Evolutionary conservation across 2,113 vertebrate genomes (phyloP).

Genomic region (Varanus komodoensis): DNA sequence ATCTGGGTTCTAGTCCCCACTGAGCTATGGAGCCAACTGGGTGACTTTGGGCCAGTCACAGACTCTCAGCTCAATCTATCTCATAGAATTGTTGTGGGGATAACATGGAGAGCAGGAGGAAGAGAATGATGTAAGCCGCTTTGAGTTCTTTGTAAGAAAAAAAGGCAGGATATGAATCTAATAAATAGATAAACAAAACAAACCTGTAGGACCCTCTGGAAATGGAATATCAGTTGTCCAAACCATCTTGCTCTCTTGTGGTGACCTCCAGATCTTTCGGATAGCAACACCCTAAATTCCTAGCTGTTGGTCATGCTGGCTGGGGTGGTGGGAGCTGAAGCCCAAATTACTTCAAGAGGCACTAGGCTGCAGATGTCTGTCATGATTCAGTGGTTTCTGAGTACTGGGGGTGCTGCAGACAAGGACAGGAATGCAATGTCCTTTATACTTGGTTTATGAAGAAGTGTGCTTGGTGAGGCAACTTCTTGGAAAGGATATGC

Average conservation of each 20-base stretch:
- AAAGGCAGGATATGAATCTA: too few species aligned
- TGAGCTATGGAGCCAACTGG: too few species aligned
- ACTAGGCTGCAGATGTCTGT: background rate
- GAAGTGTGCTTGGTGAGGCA: background rate
- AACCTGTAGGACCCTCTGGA: background rate
- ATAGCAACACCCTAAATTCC: background rate
- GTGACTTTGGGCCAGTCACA: too few species aligned
- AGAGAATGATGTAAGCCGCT: too few species aligned
- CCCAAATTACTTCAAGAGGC: background rate
- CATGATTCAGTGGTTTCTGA: background rate
- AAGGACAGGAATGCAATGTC: background rate
- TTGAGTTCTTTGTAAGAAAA: too few species aligned
- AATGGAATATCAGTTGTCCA: background rate
- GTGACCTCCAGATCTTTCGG: background rate
- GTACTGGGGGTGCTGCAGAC: background rate
- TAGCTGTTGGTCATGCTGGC: background rate
- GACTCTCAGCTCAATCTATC: too few species aligned
- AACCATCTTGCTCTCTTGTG: background rate
- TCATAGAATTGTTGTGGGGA: too few species aligned
- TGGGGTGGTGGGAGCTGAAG: background rate
- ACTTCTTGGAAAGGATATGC: background rate
- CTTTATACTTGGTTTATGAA: background rate
- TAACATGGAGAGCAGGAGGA: too few species aligned
- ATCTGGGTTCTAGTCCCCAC: too few species aligned
- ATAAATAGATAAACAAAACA: too few species aligned